Base-by-base conservation (phyloP, 2,888 invertebrate species). In the Petrophora chlorosata region DNA sequence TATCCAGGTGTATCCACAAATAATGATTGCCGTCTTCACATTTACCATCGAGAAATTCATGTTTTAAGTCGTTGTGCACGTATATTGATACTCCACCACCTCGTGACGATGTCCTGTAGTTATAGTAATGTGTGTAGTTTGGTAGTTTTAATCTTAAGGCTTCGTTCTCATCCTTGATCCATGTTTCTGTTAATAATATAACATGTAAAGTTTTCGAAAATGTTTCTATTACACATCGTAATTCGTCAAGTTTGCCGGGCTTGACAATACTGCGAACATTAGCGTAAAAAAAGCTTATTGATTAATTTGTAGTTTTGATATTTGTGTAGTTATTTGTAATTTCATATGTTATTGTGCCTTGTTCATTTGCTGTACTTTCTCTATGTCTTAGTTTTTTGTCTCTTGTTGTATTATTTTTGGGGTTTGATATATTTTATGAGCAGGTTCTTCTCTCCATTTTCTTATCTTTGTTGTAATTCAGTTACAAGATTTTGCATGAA, bases 161-260 rank as follows among this genome's bases (percentile, higher is more conserved):
- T 30, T 38, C 45, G 0, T 25, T 4, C 1, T 45, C 25, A 3
- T 19, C 16, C 23, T 34, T 40, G 7, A 50, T 44, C 50, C 50
- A 50, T 2, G 50, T 50, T 19, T 50, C 50, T 4, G 40, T 25
- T 7, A 44, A 8, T 1, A 44, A 9, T 3, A 50, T 43, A 9
- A 35, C 12, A 16, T 41, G 41, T 10, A 41, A 7, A 1, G 8
- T 32, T 0, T 2, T 33, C 2, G 7, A 8, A 15, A 53, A 12
- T 5, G 45, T 2, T 9, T 45, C 13, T 3, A 53, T 14, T 23
- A 44, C 30, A 10, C 53, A 56, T 23, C 32, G 34, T 19, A 56
- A 7, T n/a, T 56, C 56, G 15, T 53, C 53, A 2, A 56, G 23
- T 33, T 47, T 56, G 0, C 53, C 53, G 8, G 44, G 30, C 19